phyloP scores from a whole-genome alignment of 1,140 invertebrate species.

The Lepidurus apus region DNA sequence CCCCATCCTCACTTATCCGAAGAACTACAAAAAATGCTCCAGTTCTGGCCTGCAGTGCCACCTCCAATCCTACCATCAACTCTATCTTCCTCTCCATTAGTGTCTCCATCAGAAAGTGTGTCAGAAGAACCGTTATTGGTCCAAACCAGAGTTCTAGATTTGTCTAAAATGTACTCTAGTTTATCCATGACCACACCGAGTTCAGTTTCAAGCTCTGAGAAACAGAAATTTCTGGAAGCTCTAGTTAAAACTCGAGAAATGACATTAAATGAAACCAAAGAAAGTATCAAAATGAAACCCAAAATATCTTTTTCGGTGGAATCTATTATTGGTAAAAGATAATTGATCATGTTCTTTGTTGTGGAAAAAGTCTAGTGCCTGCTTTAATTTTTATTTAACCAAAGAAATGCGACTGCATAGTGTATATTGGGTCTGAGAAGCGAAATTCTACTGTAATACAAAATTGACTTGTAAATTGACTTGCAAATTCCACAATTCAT shows the following conservation, averaged over 20 bases:
- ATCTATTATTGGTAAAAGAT: conserved; percentile 38
- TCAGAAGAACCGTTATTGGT: neutral
- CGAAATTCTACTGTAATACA: neutral
- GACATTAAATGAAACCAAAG: neutral
- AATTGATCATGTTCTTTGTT: neutral
- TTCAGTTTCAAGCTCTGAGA: neutral
- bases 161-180: neutral
- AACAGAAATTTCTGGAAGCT: neutral
- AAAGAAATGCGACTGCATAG: neutral
- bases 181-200: neutral
- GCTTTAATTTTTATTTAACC: conserved; percentile 7
- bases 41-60: neutral
- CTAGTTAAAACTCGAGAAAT: neutral
- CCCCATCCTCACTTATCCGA: neutral
- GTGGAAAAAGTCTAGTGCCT: neutral
- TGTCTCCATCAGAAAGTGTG: neutral
- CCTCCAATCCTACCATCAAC: neutral
- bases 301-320: conserved; percentile 42
- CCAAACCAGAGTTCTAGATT: neutral
- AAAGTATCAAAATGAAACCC: conserved; percentile 28
- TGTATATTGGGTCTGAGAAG: neutral
- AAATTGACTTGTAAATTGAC: neutral
- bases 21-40: conserved; percentile 3
- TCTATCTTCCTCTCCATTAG: neutral
- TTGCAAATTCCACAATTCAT: neutral